Evolutionary conservation across 2,888 invertebrate genomes (phyloP), one percentile per base, ranked within the genome.

Genomic region (Sinhomidia bicolor): DNA sequence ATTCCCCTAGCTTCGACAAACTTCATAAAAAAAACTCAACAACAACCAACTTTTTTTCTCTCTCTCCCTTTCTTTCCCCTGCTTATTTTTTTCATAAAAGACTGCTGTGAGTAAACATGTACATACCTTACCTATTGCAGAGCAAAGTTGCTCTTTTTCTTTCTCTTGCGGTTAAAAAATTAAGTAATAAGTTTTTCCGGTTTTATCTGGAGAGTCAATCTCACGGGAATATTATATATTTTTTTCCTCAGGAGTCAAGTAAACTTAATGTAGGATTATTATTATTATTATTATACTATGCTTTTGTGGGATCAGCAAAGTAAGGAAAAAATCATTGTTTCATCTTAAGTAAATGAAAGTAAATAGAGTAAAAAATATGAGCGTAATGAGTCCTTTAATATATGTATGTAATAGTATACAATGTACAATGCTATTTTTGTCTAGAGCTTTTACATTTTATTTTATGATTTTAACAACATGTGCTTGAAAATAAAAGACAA

Each of bases 111-210:
- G 51, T 17, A 17, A 12, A 54, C 0, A 54, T n/a, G n/a, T n/a
- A n/a, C n/a, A n/a, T n/a, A n/a, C n/a, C n/a, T n/a, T n/a, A n/a
- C n/a, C n/a, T n/a, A n/a, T n/a, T 14, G 36, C 14, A 32, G 62
- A 74, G 36, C 9, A n/a, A 47, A 62, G 36, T 36, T 78, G 12
- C 36, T 82, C 60, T 54, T 6, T 82, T 23, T 85, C 36, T 54
- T 44, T 57, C 65, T 41, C 54, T 60, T 60, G 20, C 83, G 78
- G 76, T 74, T 82, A 87, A 87, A 82, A 86, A 87, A 86, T 83
- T 76, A 81, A 84, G 88, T 84, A 88, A 79, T 88, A 79, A 88
- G 88, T 82, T 83, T 83, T 71, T 76, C 87, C 82, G 81, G 80
- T 82, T 62, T 87, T 87, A 87, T 87, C 87, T 36, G 12, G 82